Conservation (phyloP, 1,140 invertebrate species). For the Tribolium castaneum region DNA sequence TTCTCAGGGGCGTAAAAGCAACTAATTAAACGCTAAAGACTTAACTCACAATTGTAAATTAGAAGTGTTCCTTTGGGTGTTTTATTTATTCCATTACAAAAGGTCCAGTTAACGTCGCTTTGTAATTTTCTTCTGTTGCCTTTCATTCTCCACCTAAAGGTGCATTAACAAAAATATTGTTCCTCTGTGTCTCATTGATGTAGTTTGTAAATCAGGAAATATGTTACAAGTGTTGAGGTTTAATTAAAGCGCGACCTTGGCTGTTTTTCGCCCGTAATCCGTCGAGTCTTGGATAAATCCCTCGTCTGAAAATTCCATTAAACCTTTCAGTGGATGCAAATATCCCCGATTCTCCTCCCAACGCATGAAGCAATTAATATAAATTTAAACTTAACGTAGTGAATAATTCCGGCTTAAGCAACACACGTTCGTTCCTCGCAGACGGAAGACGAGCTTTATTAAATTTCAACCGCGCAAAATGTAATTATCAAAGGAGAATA, state of each 20-base stretch:
- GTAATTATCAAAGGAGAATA: constrained; percentile 9
- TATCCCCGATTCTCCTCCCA: not conserved
- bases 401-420: constrained; percentile 19
- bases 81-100: not conserved
- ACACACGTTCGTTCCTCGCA: not conserved
- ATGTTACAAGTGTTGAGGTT: too few relatives aligned
- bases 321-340: constrained; percentile 10
- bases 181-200: not conserved
- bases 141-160: not conserved
- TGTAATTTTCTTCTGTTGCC: not conserved
- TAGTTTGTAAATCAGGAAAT: too few relatives aligned
- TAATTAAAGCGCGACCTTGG: too few relatives aligned
- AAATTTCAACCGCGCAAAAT: constrained; percentile 25
- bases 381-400: constrained; percentile 24
- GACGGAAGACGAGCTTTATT: constrained; percentile 26
- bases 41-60: not conserved
- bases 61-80: not conserved
- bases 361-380: constrained; percentile 21
- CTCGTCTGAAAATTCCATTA: not conserved
- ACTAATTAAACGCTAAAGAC: not conserved
- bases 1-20: not conserved
- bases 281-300: not conserved
- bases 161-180: not conserved
- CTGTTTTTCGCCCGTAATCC: too few relatives aligned
- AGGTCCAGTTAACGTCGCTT: not conserved